These are phyloP conservation scores for Eriocheir sinensis DNA, from an alignment of 1,140 invertebrate genomes.

Conservation along the genomic window DNA sequence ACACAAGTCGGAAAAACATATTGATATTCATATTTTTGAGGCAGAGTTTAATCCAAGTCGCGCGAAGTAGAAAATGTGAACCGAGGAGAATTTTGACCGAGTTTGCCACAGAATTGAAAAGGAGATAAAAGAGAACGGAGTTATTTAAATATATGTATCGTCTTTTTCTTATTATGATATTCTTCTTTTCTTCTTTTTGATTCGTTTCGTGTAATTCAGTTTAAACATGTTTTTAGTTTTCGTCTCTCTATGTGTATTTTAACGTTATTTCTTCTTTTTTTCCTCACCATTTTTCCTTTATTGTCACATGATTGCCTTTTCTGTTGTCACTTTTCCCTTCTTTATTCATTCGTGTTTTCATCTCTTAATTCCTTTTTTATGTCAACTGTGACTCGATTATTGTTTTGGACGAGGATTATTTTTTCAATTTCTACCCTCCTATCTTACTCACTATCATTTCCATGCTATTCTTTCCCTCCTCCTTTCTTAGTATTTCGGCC, in stretches of 20 bases:
- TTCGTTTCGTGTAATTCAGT: not conserved
- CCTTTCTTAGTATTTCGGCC: not conserved
- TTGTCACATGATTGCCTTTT: not conserved
- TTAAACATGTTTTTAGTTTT: not conserved
- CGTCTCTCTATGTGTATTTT: not conserved
- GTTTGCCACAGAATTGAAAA: no score
- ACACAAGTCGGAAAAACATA: not conserved
- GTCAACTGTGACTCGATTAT: not conserved
- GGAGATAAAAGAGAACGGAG: no score
- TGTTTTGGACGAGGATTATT: not conserved
- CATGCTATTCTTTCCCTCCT: not conserved
- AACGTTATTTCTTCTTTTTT: not conserved
- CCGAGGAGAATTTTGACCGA: no score
- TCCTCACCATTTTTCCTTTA: not conserved
- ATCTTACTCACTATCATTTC: not conserved
- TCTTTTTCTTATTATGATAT: not conserved
- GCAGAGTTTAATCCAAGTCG: no score
- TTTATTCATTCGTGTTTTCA: not conserved
- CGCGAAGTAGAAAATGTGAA: no score
- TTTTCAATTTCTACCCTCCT: not conserved
- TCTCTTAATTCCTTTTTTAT: not conserved
- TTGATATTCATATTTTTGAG: no score
- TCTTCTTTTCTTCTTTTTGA: not conserved
- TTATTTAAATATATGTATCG: no score
- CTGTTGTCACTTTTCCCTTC: conserved; percentile 12